These are phyloP conservation scores for Karalla daura DNA, from an alignment of 2,797 vertebrate species.

Conservation along the genomic window DNA sequence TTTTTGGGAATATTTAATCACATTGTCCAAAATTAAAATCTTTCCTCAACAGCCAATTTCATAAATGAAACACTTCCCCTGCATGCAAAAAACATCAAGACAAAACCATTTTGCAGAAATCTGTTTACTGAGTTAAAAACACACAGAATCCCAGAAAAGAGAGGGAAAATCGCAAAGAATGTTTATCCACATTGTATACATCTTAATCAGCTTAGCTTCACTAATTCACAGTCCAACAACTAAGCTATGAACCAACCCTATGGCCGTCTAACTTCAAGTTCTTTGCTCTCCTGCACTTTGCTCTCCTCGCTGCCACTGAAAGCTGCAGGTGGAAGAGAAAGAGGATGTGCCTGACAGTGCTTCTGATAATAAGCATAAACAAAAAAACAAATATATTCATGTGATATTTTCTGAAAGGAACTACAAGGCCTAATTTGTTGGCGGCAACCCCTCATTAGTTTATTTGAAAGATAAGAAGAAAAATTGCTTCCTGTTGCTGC, in stretches of 20 bases:
- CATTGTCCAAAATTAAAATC: slow-evolving; percentile 8
- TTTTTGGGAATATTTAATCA: slow-evolving; percentile 22
- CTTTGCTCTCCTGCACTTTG: background rate
- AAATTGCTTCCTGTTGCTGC: too few relatives aligned
- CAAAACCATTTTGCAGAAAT: background rate
- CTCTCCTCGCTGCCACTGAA: background rate
- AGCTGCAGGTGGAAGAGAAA: background rate
- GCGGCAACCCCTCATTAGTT: too few relatives aligned
- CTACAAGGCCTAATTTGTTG: too few relatives aligned
- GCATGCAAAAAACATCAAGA: background rate
- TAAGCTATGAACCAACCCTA: too few relatives aligned
- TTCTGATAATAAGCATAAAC: background rate
- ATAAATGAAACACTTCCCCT: slow-evolving; percentile 21
- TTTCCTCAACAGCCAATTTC: slow-evolving; percentile 4
- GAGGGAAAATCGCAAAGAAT: background rate
- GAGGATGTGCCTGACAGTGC: background rate
- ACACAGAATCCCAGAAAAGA: background rate
- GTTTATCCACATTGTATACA: too few relatives aligned
- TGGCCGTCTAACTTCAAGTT: background rate
- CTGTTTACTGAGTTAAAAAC: background rate
- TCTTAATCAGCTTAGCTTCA: background rate
- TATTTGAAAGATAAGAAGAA: too few relatives aligned
- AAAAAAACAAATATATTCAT: slow-evolving; percentile 18
- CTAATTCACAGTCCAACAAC: slow-evolving; percentile 2
- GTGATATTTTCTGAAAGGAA: background rate